Conservation (phyloP, 2,797 vertebrate genomes). For the Botia almorhae region DNA sequence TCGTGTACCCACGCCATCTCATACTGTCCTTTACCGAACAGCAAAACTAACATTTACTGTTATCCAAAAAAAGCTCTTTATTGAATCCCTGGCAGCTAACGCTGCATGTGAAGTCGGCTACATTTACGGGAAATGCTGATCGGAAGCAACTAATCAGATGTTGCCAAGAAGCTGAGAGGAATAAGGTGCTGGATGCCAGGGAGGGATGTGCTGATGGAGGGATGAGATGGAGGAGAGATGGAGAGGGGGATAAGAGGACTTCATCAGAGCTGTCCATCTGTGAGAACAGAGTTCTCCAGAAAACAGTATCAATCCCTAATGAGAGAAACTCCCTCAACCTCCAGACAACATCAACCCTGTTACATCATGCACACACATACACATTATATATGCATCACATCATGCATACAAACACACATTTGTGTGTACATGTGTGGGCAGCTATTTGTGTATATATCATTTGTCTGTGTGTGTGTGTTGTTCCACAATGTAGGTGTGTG, state of each 20-base stretch:
- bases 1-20: conserved; percentile 47
- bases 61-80: conserved; percentile 70
- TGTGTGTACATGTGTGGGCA: too few relatives aligned
- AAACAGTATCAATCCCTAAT: conserved; percentile 42
- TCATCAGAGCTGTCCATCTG: conserved; percentile 67
- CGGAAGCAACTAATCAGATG: conserved; percentile 63
- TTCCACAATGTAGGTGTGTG: too few relatives aligned
- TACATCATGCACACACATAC: too few relatives aligned
- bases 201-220: conserved; percentile 63
- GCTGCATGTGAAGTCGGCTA: conserved; percentile 68
- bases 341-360: neutral
- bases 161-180: conserved; percentile 73
- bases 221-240: conserved; percentile 57
- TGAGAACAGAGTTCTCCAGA: conserved; percentile 64
- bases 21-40: conserved; percentile 58
- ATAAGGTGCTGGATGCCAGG: conserved; percentile 63
- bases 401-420: too few relatives aligned
- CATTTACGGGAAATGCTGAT: conserved; percentile 76
- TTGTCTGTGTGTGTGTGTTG: too few relatives aligned
- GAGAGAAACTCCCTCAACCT: neutral
- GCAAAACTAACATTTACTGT: conserved; percentile 63
- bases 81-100: conserved; percentile 76
- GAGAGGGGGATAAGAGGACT: conserved; percentile 34
- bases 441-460: too few relatives aligned
- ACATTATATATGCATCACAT: too few relatives aligned